Base-by-base conservation (phyloP, 2,113 vertebrate species). In the Dicaeum eximium region DNA sequence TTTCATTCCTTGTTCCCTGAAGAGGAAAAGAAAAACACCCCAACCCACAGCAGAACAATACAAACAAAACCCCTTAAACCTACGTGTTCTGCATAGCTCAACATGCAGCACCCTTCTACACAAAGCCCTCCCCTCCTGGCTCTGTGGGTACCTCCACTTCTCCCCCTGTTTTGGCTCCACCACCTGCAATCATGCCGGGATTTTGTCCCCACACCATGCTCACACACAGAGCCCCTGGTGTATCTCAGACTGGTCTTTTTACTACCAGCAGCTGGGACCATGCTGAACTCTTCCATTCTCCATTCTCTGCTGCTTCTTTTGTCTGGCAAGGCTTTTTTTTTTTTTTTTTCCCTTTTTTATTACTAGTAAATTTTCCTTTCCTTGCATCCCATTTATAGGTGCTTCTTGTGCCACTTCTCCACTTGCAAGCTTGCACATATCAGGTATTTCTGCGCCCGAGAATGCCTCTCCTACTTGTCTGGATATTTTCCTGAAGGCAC, bases 401-500 rank as follows among this genome's bases (percentile, higher is more conserved):
- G 33, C 56, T 85, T 73, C 82, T 88, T 70, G 7, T 7, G 12
- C 19, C 12, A 23, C 21, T 73, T 42, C 53, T 74, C 22, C 53
- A 60, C 28, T 80, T 62, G 13, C n/a, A 74, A 38, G 42, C 54
- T 75, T 47, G 50, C 71, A 83, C 67, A 69, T n/a, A 77, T 65
- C 92, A 95, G 50, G 64, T 80, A 93, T 90, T 92, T 91, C 58
- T 77, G 54, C 0, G 35, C 50, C 67, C 65, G n/a, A 77, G 64
- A 91, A 66, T 28, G n/a, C 61, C 53, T 88, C 40, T 92, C 64
- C 40, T 86, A 56, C 57, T 77, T 80, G 73, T 44, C 78, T 92
- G 70, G 40, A 42, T 91, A 78, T 95, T 97, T 90, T 95, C 79
- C 94, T 94, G 85, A 88, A 94, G 94, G 90, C 85, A 80, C 50